phyloP scores from a whole-genome alignment of 1,140 invertebrate species.

The Yoshiicerus persimilis region DNA sequence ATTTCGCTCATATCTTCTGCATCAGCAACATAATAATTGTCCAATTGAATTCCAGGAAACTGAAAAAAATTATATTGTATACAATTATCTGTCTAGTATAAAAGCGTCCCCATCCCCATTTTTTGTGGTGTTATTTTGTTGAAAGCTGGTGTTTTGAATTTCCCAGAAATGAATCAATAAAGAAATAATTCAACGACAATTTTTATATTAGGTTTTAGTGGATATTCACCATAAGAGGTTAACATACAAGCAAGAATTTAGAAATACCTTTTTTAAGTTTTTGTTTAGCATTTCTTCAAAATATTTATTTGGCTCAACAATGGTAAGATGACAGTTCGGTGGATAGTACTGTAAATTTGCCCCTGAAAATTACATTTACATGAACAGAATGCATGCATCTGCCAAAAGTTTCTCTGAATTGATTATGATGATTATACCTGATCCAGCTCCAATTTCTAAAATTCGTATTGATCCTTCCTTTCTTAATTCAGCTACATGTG shows the following conservation, averaged over 20 bases:
- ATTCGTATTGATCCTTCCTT: constrained; percentile 45
- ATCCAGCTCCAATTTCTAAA: constrained; percentile 49
- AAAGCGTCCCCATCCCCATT: too few species aligned
- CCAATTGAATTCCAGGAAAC: constrained; percentile 49
- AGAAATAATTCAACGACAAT: too few species aligned
- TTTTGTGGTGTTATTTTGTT: too few species aligned
- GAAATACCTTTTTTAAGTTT: neutral
- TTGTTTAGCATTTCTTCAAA: constrained; percentile 48
- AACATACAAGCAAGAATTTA: too few species aligned
- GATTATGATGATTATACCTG: constrained; percentile 19
- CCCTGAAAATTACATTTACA: constrained; percentile 41
- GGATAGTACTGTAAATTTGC: constrained; percentile 52
- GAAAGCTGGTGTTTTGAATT: neutral
- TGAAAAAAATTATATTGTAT: neutral
- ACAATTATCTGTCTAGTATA: too few species aligned
- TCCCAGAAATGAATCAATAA: neutral
- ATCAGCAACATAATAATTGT: constrained; percentile 44
- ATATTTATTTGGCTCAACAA: constrained; percentile 51
- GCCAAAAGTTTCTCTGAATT: too few species aligned
- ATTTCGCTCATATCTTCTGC: constrained; percentile 51
- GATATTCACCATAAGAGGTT: too few species aligned
- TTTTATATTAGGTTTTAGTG: neutral
- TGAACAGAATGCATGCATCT: too few species aligned
- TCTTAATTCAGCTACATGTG: constrained; percentile 31
- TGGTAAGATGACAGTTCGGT: constrained; percentile 49